phyloP scores from a whole-genome alignment of 2,113 vertebrate species.

The Patagioenas fasciata region DNA sequence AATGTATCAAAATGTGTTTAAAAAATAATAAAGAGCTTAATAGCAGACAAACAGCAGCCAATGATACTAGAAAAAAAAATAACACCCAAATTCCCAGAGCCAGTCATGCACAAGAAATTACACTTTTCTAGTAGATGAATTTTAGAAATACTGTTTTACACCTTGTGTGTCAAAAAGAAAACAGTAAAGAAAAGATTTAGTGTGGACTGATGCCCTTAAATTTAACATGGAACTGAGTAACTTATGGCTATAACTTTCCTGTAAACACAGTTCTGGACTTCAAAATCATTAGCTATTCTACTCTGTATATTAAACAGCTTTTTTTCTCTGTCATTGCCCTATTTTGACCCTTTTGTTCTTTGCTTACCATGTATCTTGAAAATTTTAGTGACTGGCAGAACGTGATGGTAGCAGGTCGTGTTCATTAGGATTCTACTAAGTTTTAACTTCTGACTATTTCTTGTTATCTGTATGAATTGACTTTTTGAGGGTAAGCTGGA shows the following conservation, averaged over 20 bases:
- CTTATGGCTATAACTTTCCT: not conserved
- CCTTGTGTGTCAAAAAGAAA: not conserved
- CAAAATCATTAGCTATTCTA: not conserved
- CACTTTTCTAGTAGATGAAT: not conserved
- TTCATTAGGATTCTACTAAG: not conserved
- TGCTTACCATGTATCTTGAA: fast-evolving
- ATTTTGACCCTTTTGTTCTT: not conserved
- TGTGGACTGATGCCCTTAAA: not conserved
- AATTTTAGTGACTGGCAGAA: not conserved
- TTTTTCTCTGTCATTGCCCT: not conserved
- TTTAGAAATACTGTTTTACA: not conserved
- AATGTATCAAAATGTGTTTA: not conserved
- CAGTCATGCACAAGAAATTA: not conserved
- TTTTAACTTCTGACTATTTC: not conserved
- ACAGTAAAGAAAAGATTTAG: not conserved
- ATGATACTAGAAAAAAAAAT: not conserved
- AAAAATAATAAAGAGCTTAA: not conserved
- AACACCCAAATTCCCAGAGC: not conserved
- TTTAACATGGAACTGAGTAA: not conserved
- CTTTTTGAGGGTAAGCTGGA: not conserved
- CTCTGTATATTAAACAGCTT: not conserved
- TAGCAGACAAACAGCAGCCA: not conserved
- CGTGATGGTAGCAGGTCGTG: not conserved
- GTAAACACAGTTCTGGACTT: not conserved
- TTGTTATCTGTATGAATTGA: not conserved